phyloP scores from a whole-genome alignment of 2,888 invertebrate genomes.

The Deilephila elpenor region DNA sequence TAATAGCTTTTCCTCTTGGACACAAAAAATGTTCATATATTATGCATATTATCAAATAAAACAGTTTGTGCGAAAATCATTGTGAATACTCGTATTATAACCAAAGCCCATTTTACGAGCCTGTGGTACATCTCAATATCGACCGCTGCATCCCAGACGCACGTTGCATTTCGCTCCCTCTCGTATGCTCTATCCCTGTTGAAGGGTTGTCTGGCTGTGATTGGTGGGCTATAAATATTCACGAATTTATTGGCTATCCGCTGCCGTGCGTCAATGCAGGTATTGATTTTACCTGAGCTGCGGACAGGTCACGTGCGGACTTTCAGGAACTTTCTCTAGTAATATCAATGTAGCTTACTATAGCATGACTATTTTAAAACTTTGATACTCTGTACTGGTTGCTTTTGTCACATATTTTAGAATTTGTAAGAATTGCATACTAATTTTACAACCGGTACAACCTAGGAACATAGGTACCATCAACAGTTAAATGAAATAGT shows the following conservation, averaged over 20 bases:
- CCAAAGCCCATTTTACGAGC: too few relatives aligned
- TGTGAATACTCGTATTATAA: too few relatives aligned
- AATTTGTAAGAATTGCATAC: not conserved
- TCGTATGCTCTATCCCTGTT: slow-evolving; percentile 1
- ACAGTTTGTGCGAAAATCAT: too few relatives aligned
- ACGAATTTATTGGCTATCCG: not conserved
- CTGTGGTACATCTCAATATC: too few relatives aligned
- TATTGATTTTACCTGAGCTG: not conserved
- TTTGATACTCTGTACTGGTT: too few relatives aligned
- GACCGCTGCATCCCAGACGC: not conserved
- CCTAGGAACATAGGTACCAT: too few relatives aligned
- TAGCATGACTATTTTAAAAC: not conserved
- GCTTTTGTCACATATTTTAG: not conserved
- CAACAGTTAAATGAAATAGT: too few relatives aligned
- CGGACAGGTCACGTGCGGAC: not conserved
- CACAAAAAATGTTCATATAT: too few relatives aligned
- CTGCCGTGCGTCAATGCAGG: not conserved
- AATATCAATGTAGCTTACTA: not conserved
- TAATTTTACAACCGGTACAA: slow-evolving; percentile 5
- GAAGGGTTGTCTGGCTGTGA: not conserved
- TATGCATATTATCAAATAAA: too few relatives aligned
- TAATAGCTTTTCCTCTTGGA: too few relatives aligned
- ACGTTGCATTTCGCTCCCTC: slow-evolving; percentile 1
- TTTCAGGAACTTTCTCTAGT: not conserved
- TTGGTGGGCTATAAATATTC: not conserved